Percentiles rank a stretch among this genome's conserved stretches.
phyloP scores from a whole-genome alignment of 2,113 vertebrate genomes.

The Cercopithecus mona region DNA sequence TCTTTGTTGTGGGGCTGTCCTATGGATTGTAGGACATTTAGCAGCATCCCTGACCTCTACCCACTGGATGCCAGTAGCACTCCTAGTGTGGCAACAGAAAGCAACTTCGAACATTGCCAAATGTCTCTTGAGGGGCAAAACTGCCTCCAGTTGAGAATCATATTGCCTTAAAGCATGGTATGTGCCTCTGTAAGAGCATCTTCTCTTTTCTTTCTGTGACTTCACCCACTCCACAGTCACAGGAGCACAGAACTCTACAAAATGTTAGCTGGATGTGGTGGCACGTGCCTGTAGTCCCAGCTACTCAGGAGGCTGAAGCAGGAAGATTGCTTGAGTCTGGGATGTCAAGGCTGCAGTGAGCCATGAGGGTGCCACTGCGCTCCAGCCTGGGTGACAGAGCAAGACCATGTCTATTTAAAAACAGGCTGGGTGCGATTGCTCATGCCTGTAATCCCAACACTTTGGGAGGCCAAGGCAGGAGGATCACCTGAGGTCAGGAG shows the following conservation, averaged over 20 bases:
- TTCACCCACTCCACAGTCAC: neutral
- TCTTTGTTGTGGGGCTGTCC: neutral
- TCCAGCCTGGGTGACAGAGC: no score
- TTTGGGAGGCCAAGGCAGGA: no score
- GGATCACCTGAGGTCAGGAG: no score
- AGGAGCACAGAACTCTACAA: neutral
- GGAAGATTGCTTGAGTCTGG: no score
- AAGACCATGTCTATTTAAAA: no score
- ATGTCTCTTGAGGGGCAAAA: neutral
- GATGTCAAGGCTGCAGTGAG: no score
- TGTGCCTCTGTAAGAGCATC: neutral
- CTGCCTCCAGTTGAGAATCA: neutral
- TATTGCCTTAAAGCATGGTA: neutral
- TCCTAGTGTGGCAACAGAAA: neutral
- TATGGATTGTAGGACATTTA: neutral
- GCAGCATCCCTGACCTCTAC: neutral
- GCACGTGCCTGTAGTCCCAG: no score
- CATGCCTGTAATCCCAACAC: no score
- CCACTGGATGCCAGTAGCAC: neutral
- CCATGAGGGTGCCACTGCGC: no score
- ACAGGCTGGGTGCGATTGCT: no score
- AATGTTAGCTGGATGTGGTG: neutral
- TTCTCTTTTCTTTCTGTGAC: neutral
- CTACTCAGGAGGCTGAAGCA: no score
- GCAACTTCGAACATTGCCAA: neutral